Conservation (phyloP, 1,140 invertebrate species). For the Lucilia cuprina region DNA sequence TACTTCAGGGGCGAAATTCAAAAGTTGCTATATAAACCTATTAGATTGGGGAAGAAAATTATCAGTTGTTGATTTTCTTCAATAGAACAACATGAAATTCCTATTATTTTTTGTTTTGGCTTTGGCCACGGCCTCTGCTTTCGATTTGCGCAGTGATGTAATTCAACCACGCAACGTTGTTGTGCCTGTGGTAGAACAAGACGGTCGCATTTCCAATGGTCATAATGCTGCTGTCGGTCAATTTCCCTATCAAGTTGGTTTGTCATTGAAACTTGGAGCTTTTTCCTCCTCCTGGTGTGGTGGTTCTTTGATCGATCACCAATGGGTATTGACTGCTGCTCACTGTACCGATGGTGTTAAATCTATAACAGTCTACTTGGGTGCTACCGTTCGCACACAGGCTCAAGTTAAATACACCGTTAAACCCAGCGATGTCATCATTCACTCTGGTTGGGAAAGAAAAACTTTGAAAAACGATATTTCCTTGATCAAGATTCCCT, state of each 20-base stretch:
- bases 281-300: constrained; percentile 62
- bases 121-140: constrained; percentile 34
- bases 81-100: constrained; percentile 27
- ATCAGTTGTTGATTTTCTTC: neutral
- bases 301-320: constrained; percentile 65
- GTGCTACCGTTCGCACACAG: constrained; percentile 4
- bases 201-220: constrained; percentile 59
- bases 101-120: constrained; percentile 26
- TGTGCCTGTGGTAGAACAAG: constrained; percentile 12
- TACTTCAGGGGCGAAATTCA: too few relatives aligned
- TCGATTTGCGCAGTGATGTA: constrained; percentile 34
- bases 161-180: neutral
- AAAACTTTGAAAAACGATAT: constrained; percentile 51
- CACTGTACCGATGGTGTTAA: constrained; percentile 64
- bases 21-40: neutral
- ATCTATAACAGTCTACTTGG: neutral
- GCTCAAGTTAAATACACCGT: constrained; percentile 10
- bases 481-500: constrained; percentile 49
- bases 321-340: constrained; percentile 68
- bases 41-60: neutral
- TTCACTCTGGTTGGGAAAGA: constrained; percentile 20
- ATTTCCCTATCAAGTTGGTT: constrained; percentile 60
- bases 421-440: neutral
- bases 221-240: constrained; percentile 47
- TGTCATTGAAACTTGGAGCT: constrained; percentile 47